Evolutionary conservation across 2,888 invertebrate genomes (phyloP), one percentile per base, ranked within the genome.

Genomic region (Ellobium chinense): DNA sequence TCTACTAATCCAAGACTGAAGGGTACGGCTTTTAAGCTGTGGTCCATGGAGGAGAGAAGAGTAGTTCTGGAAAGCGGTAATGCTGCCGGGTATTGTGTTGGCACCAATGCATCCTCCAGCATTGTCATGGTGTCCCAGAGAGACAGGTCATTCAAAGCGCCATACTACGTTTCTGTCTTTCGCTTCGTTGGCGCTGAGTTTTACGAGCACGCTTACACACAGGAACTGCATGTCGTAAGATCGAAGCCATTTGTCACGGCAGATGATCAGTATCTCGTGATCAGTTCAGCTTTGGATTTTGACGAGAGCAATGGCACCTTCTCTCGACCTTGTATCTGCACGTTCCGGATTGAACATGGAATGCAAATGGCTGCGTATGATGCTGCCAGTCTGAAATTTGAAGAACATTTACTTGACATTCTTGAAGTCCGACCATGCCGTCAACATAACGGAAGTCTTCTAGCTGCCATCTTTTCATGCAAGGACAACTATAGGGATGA

Each of bases 51-150:
- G 5, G 88, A 87, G 36, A 83, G 92, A 34, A 85, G 86, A 37
- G 62, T 92, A 36, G 83, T 92, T 24, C 84, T 87, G 65, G 92
- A 93, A 82, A 91, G 91, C 77, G 92, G 92, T 7, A 87, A 89
- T 80, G 85, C 86, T 0, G 54, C 86, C 1, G 92, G 91, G 12
- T 85, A 87, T 75, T 89, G 89, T 78, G 87, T 92, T 0, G 80
- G 89, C 7, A 83, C 88, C 5, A 82, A 85, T 74, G 60, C 69
- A 46, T 82, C 70, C 14, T 84, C 84, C 39, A 83, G 84, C n/a
- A 85, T 92, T 54, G 72, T 91, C 24, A 85, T 86, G 58, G 84
- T 92, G 5, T 85, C 85, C 18, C 91, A 91, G 78, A 86, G 88
- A 39, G 84, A 85, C 2, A 34, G 78, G 2, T 72, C 77, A 9